Conservation (phyloP, 2,113 vertebrate species). For the Antennarius striatus region DNA sequence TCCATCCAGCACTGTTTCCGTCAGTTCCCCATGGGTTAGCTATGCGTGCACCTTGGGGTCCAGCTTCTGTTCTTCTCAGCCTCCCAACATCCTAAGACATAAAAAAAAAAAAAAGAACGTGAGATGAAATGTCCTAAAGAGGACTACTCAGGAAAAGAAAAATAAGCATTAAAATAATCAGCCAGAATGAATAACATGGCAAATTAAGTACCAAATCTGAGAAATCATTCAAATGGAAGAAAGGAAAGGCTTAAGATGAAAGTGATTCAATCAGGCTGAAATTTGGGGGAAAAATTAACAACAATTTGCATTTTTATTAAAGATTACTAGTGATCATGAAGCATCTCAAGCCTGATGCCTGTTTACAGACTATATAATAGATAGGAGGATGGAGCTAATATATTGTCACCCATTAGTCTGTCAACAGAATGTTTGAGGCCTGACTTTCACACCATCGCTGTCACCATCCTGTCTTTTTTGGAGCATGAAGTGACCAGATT, state of each 20-base stretch:
- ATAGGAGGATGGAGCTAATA: too few species aligned
- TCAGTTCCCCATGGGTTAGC: constrained; percentile 68
- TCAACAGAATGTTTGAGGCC: too few species aligned
- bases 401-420: too few species aligned
- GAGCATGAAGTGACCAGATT: too few species aligned
- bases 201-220: constrained; percentile 39
- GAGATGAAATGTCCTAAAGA: constrained; percentile 43
- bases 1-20: constrained; percentile 64
- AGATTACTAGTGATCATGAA: background rate
- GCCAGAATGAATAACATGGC: background rate
- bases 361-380: too few species aligned
- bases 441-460: too few species aligned
- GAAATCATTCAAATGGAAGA: constrained; percentile 29
- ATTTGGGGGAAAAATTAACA: constrained; percentile 10
- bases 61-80: constrained; percentile 66
- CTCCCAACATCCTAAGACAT: constrained; percentile 68
- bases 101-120: constrained; percentile 45
- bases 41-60: constrained; percentile 60
- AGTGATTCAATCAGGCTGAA: constrained; percentile 1
- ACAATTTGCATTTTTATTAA: background rate
- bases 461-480: too few species aligned
- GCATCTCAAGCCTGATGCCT: too few species aligned
- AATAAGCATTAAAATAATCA: constrained; percentile 16
- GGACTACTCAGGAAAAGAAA: constrained; percentile 29
- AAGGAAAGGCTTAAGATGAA: constrained; percentile 14